These are phyloP conservation scores for Thaleichthys pacificus DNA, from an alignment of 2,797 vertebrate genomes.

Conservation along the genomic window DNA sequence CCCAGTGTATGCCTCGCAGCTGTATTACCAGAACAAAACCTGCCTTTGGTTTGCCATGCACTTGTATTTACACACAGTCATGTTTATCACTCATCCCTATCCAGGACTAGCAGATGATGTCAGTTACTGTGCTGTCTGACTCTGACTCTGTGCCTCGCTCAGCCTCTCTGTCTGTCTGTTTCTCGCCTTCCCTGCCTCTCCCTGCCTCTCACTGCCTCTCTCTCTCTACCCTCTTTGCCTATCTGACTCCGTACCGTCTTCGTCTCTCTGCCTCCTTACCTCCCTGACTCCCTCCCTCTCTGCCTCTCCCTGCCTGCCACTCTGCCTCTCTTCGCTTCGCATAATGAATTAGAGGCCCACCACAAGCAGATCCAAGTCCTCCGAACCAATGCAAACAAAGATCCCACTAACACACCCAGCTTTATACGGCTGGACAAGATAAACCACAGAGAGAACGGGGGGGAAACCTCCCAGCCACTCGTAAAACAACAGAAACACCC, in stretches of 20 bases:
- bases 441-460: constrained; percentile 62
- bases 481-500: constrained; percentile 59
- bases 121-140: constrained; percentile 58
- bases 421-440: constrained; percentile 72
- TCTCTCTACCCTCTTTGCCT: neutral
- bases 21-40: constrained; percentile 79
- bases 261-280: no score
- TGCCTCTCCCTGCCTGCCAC: constrained; percentile 11
- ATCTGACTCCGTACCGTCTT: no score
- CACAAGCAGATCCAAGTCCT: constrained; percentile 78
- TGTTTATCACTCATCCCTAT: constrained; percentile 74
- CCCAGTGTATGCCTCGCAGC: constrained; percentile 75
- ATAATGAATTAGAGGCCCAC: constrained; percentile 73
- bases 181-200: constrained; percentile 3
- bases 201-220: constrained; percentile 45
- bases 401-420: constrained; percentile 79
- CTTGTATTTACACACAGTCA: constrained; percentile 82
- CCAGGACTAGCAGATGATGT: constrained; percentile 69
- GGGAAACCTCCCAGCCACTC: constrained; percentile 69
- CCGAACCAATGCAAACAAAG: constrained; percentile 76
- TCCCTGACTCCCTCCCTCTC: constrained; percentile 8
- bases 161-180: no score
- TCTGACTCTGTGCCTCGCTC: no score
- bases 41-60: constrained; percentile 61
- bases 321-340: constrained; percentile 25